phyloP scores from a whole-genome alignment of 2,113 vertebrate genomes.

The Colistium nudipinnis region DNA sequence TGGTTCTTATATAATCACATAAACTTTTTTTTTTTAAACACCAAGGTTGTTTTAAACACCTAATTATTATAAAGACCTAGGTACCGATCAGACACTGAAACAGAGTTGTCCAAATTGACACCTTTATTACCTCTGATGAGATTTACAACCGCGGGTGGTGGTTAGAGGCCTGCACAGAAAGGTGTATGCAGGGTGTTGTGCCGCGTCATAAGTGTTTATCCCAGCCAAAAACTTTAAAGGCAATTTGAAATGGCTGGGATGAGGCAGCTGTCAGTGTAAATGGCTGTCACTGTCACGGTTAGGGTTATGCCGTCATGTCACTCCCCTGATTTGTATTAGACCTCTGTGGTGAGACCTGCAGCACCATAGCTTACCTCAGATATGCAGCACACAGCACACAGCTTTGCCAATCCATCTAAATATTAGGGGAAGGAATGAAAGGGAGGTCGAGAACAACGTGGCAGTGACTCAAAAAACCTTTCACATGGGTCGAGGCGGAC shows the following conservation, averaged over 20 bases:
- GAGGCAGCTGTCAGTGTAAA: constrained; percentile 17
- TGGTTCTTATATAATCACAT: constrained; percentile 1
- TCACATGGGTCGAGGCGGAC: constrained; percentile 17
- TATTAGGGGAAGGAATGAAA: constrained; percentile 52
- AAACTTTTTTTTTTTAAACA: neutral
- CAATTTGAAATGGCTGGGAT: neutral
- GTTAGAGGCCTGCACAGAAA: neutral
- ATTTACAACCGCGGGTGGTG: constrained; percentile 41
- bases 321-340: constrained; percentile 50
- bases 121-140: too few relatives aligned
- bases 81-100: constrained; percentile 25
- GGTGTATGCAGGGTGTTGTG: neutral
- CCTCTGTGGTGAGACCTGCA: constrained; percentile 33
- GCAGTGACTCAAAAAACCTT: constrained; percentile 32
- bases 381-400: constrained; percentile 40
- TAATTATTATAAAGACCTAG: constrained; percentile 34
- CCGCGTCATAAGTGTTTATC: constrained; percentile 16
- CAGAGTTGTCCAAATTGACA: constrained; percentile 6
- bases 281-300: constrained; percentile 32
- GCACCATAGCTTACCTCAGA: constrained; percentile 36
- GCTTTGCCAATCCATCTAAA: constrained; percentile 32
- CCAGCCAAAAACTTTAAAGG: constrained; percentile 24
- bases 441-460: constrained; percentile 33
- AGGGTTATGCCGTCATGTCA: constrained; percentile 45
- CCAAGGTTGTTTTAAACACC: constrained; percentile 10